These are phyloP conservation scores for Megalurothrips usitatus DNA, from an alignment of 2,888 invertebrate genomes.

Conservation along the genomic window DNA sequence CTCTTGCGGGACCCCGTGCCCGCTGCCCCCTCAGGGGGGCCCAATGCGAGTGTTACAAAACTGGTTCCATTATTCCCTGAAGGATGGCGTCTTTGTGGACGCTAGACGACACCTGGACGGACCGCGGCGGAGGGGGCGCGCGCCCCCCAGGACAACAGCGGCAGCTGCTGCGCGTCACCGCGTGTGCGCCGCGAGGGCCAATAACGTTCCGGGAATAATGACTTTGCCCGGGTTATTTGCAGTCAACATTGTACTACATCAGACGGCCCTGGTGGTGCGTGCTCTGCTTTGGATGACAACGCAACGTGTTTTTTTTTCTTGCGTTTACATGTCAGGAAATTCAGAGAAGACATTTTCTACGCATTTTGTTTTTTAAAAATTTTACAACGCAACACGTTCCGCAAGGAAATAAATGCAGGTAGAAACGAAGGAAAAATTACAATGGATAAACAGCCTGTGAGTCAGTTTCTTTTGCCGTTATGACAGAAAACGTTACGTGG, in stretches of 20 bases:
- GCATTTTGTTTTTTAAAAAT: too few relatives aligned
- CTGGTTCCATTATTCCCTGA: not conserved
- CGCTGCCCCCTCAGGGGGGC: not conserved
- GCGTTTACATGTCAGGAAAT: too few relatives aligned
- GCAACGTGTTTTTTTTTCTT: too few relatives aligned
- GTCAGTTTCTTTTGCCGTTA: too few relatives aligned
- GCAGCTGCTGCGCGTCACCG: not conserved
- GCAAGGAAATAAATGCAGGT: not conserved
- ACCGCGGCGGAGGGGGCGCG: not conserved
- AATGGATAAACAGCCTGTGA: too few relatives aligned
- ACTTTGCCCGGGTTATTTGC: not conserved
- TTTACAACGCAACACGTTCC: not conserved
- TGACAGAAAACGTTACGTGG: too few relatives aligned
- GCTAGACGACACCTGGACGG: not conserved
- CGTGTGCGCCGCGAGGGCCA: not conserved
- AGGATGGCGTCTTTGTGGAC: constrained; percentile 10
- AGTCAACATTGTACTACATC: not conserved
- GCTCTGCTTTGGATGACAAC: too few relatives aligned
- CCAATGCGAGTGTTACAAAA: not conserved
- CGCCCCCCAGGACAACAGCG: not conserved
- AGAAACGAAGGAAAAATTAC: too few relatives aligned
- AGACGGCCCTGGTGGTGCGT: too few relatives aligned
- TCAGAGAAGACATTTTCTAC: too few relatives aligned
- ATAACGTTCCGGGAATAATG: constrained; percentile 13
- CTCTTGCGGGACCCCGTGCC: not conserved